phyloP scores from a whole-genome alignment of 1,140 invertebrate genomes.

The Eurosta solidaginis region DNA sequence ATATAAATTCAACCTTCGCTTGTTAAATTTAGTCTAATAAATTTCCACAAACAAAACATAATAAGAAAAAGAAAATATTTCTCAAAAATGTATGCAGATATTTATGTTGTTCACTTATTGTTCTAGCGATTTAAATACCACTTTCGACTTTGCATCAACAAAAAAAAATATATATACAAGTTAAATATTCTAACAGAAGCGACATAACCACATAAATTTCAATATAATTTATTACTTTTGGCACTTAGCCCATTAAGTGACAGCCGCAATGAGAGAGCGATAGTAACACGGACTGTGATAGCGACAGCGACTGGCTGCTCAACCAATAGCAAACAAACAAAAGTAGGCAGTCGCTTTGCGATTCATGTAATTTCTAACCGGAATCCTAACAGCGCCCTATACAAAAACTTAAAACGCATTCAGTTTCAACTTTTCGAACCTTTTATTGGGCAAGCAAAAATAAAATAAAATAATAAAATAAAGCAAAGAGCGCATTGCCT shows the following conservation, averaged over 20 bases:
- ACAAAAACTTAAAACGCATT: not conserved
- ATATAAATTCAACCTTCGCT: no score
- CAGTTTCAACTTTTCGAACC: no score
- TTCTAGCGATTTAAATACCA: not conserved
- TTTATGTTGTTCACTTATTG: not conserved
- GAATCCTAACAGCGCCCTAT: not conserved
- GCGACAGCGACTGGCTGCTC: not conserved
- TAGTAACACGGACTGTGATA: no score
- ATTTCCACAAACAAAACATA: no score
- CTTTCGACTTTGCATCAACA: not conserved
- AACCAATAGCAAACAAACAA: not conserved
- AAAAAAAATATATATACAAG: no score
- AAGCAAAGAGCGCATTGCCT: no score
- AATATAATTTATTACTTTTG: constrained; percentile 15
- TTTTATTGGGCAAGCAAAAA: no score
- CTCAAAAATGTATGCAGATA: not conserved
- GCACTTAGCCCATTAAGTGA: not conserved
- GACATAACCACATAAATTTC: constrained; percentile 2
- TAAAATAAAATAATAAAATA: not conserved
- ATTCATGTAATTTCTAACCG: not conserved
- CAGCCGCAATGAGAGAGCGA: no score
- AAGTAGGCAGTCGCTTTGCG: not conserved
- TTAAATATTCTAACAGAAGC: no score
- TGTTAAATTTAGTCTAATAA: no score
- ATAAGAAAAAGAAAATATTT: not conserved